Percentiles rank a stretch among this genome's conserved stretches.
Evolutionary conservation across 2,113 vertebrate genomes (phyloP).

Genomic region (Phodopus roborovskii): DNA sequence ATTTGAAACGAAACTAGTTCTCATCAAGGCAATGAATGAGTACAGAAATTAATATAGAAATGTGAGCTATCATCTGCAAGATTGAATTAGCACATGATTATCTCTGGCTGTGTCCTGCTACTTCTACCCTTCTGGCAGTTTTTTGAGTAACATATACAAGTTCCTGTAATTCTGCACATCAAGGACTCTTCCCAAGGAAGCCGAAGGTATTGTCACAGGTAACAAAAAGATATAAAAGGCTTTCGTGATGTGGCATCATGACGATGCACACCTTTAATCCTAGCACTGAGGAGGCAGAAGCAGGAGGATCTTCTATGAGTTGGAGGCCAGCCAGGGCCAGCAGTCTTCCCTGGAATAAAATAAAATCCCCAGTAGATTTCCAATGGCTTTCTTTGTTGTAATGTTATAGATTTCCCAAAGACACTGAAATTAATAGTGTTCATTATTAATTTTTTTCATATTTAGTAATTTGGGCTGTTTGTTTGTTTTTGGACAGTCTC

Average conservation of each 20-base stretch:
- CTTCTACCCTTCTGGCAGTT: not conserved
- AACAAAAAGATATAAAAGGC: not conserved
- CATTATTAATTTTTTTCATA: constrained; percentile 25
- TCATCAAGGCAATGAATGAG: not conserved
- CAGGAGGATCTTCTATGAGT: not conserved
- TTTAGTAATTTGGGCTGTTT: not conserved
- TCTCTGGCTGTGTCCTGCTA: not conserved
- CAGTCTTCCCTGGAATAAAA: not conserved
- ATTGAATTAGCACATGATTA: not conserved
- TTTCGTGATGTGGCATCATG: not conserved
- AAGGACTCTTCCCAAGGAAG: not conserved
- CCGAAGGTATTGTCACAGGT: constrained; percentile 10
- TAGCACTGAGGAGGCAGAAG: not conserved
- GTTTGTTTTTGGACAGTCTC: not conserved
- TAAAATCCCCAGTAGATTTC: not conserved
- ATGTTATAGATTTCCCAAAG: not conserved
- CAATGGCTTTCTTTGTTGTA: not conserved
- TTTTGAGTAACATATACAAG: not conserved
- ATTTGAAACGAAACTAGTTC: constrained; percentile 18
- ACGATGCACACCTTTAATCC: not conserved
- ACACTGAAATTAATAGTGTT: not conserved
- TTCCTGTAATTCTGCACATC: constrained; percentile 13
- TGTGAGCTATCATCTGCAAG: not conserved
- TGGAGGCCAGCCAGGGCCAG: not conserved
- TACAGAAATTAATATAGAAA: constrained; percentile 13